These are phyloP conservation scores for Nudaria mundana DNA, from an alignment of 2,888 invertebrate species.

Conservation along the genomic window DNA sequence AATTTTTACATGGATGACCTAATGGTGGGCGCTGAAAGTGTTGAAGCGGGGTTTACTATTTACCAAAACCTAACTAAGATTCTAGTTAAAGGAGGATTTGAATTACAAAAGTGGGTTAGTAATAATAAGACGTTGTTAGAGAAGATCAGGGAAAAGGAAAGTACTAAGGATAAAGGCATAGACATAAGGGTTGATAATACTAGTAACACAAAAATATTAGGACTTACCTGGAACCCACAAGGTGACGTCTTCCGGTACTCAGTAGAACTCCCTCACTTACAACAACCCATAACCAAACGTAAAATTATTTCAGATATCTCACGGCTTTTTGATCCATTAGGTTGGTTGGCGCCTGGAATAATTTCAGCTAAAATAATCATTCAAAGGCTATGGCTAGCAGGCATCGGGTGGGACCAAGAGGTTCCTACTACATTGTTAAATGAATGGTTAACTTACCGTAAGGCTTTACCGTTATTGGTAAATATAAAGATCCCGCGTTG, in stretches of 20 bases:
- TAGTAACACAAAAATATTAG: slow-evolving; percentile 20
- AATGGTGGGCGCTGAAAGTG: not conserved
- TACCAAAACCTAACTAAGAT: slow-evolving; percentile 4
- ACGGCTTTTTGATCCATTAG: slow-evolving; percentile 17
- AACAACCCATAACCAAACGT: slow-evolving; percentile 24
- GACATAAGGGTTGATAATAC: slow-evolving; percentile 20
- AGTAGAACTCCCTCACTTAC: too few relatives aligned
- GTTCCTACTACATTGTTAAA: slow-evolving; percentile 7
- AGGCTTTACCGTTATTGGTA: slow-evolving; percentile 7
- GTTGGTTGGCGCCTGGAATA: slow-evolving; percentile 10
- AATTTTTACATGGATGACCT: slow-evolving; percentile 11
- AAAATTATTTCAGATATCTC: slow-evolving; percentile 24
- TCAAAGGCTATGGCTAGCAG: slow-evolving; percentile 10
- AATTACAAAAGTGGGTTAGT: slow-evolving; percentile 12
- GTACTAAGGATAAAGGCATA: not conserved
- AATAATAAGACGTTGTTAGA: too few relatives aligned
- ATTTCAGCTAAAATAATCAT: slow-evolving; percentile 9
- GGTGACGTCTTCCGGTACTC: too few relatives aligned
- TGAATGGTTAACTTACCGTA: slow-evolving; percentile 23
- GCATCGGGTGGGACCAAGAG: slow-evolving; percentile 13
- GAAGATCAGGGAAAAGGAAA: too few relatives aligned
- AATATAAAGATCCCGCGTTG: slow-evolving; percentile 18
- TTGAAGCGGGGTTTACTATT: slow-evolving; percentile 1
- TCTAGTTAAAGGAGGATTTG: slow-evolving; percentile 7
- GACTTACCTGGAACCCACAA: too few relatives aligned